phyloP scores from a whole-genome alignment of 1,140 invertebrate species.

The Pseudomyrmex cubaensis region DNA sequence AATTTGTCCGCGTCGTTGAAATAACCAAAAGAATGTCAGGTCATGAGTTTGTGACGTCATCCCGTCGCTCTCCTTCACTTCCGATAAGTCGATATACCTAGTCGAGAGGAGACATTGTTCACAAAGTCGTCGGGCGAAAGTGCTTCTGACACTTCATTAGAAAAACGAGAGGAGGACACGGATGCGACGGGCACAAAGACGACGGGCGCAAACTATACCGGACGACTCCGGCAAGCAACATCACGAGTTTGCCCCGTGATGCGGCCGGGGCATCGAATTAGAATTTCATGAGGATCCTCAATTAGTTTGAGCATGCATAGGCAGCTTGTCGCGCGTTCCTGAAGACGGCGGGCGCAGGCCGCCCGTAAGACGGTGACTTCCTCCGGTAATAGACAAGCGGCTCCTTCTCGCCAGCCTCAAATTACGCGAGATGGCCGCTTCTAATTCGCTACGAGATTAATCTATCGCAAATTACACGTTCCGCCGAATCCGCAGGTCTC shows the following conservation, averaged over 20 bases:
- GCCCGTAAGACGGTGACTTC: constrained; percentile 15
- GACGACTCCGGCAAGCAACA: constrained; percentile 5
- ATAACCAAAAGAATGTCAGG: background rate
- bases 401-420: constrained; percentile 20
- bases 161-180: constrained; percentile 5
- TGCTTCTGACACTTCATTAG: constrained; percentile 11
- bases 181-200: background rate
- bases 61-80: background rate
- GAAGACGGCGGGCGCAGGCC: constrained; percentile 14
- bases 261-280: constrained; percentile 19
- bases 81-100: constrained; percentile 33
- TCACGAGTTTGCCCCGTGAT: background rate
- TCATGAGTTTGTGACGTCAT: too few relatives aligned
- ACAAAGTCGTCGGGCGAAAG: background rate
- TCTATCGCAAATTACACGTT: constrained; percentile 43
- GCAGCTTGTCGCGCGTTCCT: constrained; percentile 22
- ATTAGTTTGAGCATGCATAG: constrained; percentile 62
- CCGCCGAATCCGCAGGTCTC: background rate
- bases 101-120: background rate
- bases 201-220: background rate
- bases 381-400: constrained; percentile 27
- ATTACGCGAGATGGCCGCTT: constrained; percentile 32
- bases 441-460: constrained; percentile 50
- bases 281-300: constrained; percentile 61
- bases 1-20: constrained; percentile 1